A percentile compares a stretch with the other conserved stretches of the same genome.
These are phyloP conservation scores for Andrena fulva DNA, from an alignment of 2,888 invertebrate genomes.

Conservation along the genomic window DNA sequence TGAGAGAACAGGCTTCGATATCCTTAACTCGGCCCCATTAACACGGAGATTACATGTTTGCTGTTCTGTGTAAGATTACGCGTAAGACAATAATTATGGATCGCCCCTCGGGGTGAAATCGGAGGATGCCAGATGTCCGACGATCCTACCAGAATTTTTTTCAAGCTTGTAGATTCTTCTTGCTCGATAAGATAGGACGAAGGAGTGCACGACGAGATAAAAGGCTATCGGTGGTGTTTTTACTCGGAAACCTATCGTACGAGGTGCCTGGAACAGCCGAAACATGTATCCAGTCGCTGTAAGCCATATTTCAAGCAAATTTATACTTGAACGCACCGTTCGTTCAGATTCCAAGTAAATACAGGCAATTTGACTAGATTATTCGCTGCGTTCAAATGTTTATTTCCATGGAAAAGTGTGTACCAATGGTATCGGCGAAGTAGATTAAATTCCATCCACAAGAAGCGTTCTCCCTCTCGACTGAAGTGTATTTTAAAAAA, in stretches of 20 bases:
- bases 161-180: constrained; percentile 17
- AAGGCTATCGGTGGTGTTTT: constrained; percentile 47
- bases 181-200: constrained; percentile 49
- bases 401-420: neutral
- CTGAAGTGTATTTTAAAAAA: neutral
- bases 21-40: constrained; percentile 2
- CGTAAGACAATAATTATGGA: neutral
- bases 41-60: neutral
- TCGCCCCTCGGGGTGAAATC: neutral
- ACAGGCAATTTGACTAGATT: neutral
- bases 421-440: neutral
- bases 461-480: neutral
- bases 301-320: neutral
- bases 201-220: constrained; percentile 40
- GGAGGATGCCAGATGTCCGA: neutral
- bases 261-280: constrained; percentile 1
- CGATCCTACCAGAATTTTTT: neutral
- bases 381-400: constrained; percentile 9
- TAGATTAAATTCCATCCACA: constrained; percentile 16
- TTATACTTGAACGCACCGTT: neutral
- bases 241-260: constrained; percentile 8
- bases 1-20: constrained; percentile 10
- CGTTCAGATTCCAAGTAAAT: neutral
- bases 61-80: constrained; percentile 29
- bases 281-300: neutral